Percentiles rank a stretch among this genome's conserved stretches.
Evolutionary conservation across 2,888 invertebrate genomes (phyloP).

Genomic region (Altica lythri): DNA sequence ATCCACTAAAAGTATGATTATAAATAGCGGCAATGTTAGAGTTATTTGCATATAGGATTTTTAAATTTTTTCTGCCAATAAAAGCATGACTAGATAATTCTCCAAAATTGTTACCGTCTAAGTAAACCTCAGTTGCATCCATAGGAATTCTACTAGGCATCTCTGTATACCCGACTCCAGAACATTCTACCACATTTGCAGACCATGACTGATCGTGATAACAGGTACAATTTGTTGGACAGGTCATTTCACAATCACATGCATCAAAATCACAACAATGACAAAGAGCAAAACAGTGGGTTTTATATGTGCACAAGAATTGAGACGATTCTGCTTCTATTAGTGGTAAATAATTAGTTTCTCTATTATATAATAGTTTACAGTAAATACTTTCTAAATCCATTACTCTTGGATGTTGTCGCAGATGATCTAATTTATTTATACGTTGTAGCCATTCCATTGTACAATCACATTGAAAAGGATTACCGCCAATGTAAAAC

Average conservation of each 20-base stretch:
- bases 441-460: conserved; percentile 95
- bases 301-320: conserved; percentile 90
- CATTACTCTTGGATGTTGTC: conserved; percentile 90
- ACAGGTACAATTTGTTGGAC: conserved; percentile 91
- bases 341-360: conserved; percentile 82
- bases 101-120: conserved; percentile 89
- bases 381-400: conserved; percentile 89
- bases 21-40: conserved; percentile 83
- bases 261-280: conserved; percentile 97
- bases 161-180: conserved; percentile 76
- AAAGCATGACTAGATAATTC: conserved; percentile 88
- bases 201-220: conserved; percentile 94
- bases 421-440: conserved; percentile 79
- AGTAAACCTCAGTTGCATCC: conserved; percentile 93
- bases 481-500: conserved; percentile 93
- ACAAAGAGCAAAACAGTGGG: conserved; percentile 92
- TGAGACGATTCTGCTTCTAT: conserved; percentile 86
- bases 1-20: conserved; percentile 89
- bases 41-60: conserved; percentile 85
- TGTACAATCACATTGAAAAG: conserved; percentile 92
- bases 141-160: conserved; percentile 90
- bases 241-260: conserved; percentile 97
- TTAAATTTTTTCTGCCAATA: conserved; percentile 88
- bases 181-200: conserved; percentile 91
- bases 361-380: conserved; percentile 82